A percentile compares a stretch with the other conserved stretches of the same genome.
These are phyloP conservation scores for Zaprionus nigranus DNA, from an alignment of 1,140 invertebrate genomes.

Conservation along the genomic window DNA sequence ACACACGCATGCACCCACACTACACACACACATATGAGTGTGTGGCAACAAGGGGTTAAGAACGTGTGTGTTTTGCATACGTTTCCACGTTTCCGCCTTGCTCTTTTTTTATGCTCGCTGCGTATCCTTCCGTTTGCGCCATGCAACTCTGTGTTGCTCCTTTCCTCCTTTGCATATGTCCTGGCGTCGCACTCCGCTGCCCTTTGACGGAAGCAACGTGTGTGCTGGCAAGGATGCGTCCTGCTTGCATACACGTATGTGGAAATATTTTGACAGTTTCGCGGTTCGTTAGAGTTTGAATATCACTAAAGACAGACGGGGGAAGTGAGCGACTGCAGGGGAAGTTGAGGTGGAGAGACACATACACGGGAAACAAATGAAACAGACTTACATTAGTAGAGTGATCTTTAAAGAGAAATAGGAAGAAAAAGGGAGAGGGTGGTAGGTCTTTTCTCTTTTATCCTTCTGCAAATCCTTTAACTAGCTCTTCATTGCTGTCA, in stretches of 20 bases:
- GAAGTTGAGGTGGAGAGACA: neutral
- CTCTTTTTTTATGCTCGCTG: constrained; percentile 57
- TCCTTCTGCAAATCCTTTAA: constrained; percentile 14
- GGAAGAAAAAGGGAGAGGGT: neutral
- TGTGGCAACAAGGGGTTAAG: constrained; percentile 65
- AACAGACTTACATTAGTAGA: neutral
- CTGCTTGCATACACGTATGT: constrained; percentile 57
- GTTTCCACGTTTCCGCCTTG: constrained; percentile 62
- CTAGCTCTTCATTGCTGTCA: neutral
- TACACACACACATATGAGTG: neutral
- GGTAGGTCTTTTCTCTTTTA: no score
- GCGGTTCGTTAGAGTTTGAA: constrained; percentile 74
- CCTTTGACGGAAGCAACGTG: constrained; percentile 57
- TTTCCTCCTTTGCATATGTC: constrained; percentile 47
- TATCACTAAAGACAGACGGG: neutral
- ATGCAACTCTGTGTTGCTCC: neutral
- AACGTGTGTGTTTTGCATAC: constrained; percentile 73
- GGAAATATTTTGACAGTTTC: constrained; percentile 82
- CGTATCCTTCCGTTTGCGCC: constrained; percentile 73
- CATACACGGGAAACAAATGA: neutral
- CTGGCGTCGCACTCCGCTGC: constrained; percentile 59
- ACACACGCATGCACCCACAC: neutral
- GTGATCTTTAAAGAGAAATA: neutral
- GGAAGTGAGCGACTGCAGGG: neutral
- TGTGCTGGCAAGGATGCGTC: constrained; percentile 37